Percentiles rank a stretch among this genome's conserved stretches.
Conservation (phyloP, 2,797 vertebrate species). For the Peromyscus attwateri region DNA sequence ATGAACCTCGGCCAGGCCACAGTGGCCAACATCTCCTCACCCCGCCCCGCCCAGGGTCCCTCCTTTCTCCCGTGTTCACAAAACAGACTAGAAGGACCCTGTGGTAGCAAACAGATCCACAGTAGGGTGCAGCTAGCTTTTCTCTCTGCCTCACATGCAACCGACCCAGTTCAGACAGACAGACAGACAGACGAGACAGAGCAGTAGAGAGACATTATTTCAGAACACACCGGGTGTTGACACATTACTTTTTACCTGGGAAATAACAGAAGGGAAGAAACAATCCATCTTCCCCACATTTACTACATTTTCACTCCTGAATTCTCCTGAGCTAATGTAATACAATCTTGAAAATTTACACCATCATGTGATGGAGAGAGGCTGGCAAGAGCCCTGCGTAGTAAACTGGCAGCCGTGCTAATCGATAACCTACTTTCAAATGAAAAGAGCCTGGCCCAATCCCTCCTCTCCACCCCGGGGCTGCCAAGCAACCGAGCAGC, state of each 20-base stretch:
- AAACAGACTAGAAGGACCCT: not conserved
- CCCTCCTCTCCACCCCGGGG: slow-evolving; percentile 60
- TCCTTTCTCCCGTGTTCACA: not conserved
- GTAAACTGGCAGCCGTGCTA: slow-evolving; percentile 76
- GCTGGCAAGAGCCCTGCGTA: slow-evolving; percentile 9
- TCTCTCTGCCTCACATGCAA: not conserved
- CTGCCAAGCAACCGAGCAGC: slow-evolving; percentile 78
- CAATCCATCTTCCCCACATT: not conserved
- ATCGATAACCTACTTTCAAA: slow-evolving; percentile 82
- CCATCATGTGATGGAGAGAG: slow-evolving; percentile 72
- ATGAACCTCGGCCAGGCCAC: rapidly evolving
- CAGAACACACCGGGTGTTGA: not conserved
- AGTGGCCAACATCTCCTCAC: rapidly evolving
- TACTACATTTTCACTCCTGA: slow-evolving; percentile 43
- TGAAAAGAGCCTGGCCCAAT: slow-evolving; percentile 69
- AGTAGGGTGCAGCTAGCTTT: not conserved
- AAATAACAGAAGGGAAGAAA: not conserved
- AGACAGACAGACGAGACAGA: not conserved
- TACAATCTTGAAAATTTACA: slow-evolving; percentile 76
- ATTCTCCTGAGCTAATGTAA: slow-evolving; percentile 68
- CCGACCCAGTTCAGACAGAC: not conserved
- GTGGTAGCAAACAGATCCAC: not conserved
- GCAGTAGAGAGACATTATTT: not conserved
- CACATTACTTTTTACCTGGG: slow-evolving; percentile 6
- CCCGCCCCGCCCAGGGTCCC: not conserved